Conservation (phyloP, 1,140 invertebrate genomes). For the Philotrypesis tridentata region DNA sequence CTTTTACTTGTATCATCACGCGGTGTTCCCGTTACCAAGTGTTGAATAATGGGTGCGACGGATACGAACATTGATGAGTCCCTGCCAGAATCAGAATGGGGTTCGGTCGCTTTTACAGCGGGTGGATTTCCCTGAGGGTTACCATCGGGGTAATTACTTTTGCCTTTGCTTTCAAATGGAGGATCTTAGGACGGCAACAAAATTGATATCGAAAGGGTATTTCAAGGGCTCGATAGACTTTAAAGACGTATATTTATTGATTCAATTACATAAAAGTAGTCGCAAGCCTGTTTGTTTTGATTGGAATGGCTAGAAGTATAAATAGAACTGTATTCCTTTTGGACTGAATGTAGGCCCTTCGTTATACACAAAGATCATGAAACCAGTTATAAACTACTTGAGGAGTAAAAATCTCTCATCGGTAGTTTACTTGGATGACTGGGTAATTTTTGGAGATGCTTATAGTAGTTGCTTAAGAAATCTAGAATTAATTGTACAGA, state of each 20-base stretch:
- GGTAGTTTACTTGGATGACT: conserved; percentile 29
- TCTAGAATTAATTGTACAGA: neutral
- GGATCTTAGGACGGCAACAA: neutral
- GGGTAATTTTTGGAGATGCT: neutral
- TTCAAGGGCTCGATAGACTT: conserved; percentile 16
- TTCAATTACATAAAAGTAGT: neutral
- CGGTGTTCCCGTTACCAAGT: no score
- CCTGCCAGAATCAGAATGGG: no score
- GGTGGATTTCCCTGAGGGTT: no score
- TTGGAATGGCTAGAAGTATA: neutral
- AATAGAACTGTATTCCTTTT: conserved; percentile 28
- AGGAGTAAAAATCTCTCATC: neutral
- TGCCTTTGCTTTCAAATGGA: conserved; percentile 45
- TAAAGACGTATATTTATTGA: conserved; percentile 22
- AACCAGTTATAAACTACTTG: conserved; percentile 27
- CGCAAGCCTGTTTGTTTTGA: conserved; percentile 17
- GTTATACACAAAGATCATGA: conserved; percentile 21
- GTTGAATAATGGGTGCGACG: no score
- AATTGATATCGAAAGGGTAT: neutral
- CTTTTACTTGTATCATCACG: no score
- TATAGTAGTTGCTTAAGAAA: neutral
- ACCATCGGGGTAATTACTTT: no score
- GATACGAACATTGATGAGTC: no score
- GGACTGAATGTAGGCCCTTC: conserved; percentile 21
- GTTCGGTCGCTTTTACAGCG: no score